Evolutionary conservation across 2,797 vertebrate species (phyloP).

Genomic region (Hypotaenidia philippensis): DNA sequence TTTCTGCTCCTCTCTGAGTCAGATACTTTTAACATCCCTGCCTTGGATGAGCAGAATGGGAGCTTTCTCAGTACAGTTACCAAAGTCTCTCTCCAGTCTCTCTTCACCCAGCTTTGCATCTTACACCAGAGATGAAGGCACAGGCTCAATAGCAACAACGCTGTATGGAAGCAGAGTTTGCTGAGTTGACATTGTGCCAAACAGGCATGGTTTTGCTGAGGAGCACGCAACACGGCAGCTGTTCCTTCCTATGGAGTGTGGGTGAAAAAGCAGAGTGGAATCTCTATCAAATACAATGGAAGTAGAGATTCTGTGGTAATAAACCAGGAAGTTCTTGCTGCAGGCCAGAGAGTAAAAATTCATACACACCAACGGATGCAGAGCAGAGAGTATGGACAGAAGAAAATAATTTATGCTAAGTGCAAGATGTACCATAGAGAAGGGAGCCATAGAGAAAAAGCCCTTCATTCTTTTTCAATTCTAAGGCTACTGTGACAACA

Average conservation of each 20-base stretch:
- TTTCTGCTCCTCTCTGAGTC: neutral
- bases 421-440: neutral
- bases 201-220: neutral
- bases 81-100: neutral
- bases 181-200: neutral
- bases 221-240: neutral
- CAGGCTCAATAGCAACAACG: neutral
- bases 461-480: neutral
- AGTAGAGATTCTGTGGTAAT: neutral
- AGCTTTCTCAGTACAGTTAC: neutral
- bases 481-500: neutral
- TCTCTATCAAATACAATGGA: constrained; percentile 11
- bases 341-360: constrained; percentile 65
- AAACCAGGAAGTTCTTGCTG: neutral
- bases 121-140: neutral
- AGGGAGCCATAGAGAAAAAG: neutral
- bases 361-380: constrained; percentile 40
- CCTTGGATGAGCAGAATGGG: neutral
- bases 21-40: neutral
- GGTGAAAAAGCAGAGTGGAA: neutral
- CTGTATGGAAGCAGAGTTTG: neutral
- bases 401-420: neutral
- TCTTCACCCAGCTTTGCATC: neutral
- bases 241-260: neutral
- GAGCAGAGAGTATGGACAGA: constrained; percentile 5